Percentiles rank a stretch among this genome's conserved stretches.
phyloP scores from a whole-genome alignment of 2,797 vertebrate genomes.

The Coregonus ussuriensis region DNA sequence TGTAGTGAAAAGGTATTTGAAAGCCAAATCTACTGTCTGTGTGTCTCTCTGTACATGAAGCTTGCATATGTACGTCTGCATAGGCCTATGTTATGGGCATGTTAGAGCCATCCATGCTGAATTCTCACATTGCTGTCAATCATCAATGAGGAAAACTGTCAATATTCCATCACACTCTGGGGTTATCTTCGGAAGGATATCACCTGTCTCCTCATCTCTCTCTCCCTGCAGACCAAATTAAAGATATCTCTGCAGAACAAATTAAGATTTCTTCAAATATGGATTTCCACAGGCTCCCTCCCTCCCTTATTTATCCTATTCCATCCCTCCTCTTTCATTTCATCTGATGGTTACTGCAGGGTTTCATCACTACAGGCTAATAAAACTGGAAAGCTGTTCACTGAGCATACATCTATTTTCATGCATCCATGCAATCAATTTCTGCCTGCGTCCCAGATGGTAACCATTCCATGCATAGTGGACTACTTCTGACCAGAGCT shows the following conservation, averaged over 20 bases:
- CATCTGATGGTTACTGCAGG: background rate
- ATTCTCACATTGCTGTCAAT: slow-evolving; percentile 2
- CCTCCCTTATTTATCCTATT: slow-evolving; percentile 2
- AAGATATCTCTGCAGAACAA: background rate
- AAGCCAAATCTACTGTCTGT: background rate
- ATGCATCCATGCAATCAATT: slow-evolving; percentile 1
- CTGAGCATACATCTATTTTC: background rate
- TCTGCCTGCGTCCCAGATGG: accelerated
- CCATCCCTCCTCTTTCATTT: slow-evolving; percentile 6
- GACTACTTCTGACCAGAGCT: background rate
- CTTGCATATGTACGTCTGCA: background rate
- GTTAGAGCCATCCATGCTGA: background rate
- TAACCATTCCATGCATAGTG: background rate
- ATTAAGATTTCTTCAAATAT: background rate
- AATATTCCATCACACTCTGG: slow-evolving; percentile 12
- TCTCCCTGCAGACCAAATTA: background rate
- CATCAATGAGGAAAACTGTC: background rate
- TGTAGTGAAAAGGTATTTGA: background rate
- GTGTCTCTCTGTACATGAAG: background rate
- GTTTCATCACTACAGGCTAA: slow-evolving; percentile 5
- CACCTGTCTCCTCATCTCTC: background rate
- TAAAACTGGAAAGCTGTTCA: background rate
- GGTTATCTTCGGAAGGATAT: slow-evolving; percentile 3
- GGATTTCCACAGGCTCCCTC: background rate
- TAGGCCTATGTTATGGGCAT: background rate